A percentile compares a stretch with the other conserved stretches of the same genome.
These are phyloP conservation scores for Protonibea diacanthus DNA, from an alignment of 2,797 vertebrate species.

Conservation along the genomic window DNA sequence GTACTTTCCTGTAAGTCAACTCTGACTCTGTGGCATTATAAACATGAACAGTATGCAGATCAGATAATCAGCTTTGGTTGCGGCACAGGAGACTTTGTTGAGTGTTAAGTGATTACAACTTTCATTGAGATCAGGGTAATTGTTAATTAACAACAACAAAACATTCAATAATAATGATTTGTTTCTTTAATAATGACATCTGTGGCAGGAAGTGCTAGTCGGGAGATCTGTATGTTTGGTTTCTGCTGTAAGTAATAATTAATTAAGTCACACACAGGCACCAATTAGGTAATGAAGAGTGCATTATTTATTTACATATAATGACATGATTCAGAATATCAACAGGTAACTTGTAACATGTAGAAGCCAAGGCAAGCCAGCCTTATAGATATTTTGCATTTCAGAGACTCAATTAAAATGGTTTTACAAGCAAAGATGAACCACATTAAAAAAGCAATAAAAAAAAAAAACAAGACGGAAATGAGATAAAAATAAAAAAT, in stretches of 20 bases:
- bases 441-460: too few species aligned
- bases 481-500: too few species aligned
- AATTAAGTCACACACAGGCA: background rate
- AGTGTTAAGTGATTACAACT: constrained; percentile 4
- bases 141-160: background rate
- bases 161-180: background rate
- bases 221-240: background rate
- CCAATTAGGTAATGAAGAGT: constrained; percentile 1
- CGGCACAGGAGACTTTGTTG: constrained; percentile 3
- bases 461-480: too few species aligned
- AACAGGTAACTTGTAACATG: background rate
- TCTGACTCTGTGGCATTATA: background rate
- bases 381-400: too few species aligned
- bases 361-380: too few species aligned
- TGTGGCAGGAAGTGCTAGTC: background rate
- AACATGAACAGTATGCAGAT: constrained; percentile 8
- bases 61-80: constrained; percentile 9
- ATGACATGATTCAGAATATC: background rate
- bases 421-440: too few species aligned
- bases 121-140: background rate
- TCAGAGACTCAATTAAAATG: too few species aligned
- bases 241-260: background rate
- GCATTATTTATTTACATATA: background rate
- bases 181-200: background rate
- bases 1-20: constrained; percentile 12